A percentile compares a stretch with the other conserved stretches of the same genome.
phyloP scores from a whole-genome alignment of 2,797 vertebrate genomes.

The Apodemus agrarius region DNA sequence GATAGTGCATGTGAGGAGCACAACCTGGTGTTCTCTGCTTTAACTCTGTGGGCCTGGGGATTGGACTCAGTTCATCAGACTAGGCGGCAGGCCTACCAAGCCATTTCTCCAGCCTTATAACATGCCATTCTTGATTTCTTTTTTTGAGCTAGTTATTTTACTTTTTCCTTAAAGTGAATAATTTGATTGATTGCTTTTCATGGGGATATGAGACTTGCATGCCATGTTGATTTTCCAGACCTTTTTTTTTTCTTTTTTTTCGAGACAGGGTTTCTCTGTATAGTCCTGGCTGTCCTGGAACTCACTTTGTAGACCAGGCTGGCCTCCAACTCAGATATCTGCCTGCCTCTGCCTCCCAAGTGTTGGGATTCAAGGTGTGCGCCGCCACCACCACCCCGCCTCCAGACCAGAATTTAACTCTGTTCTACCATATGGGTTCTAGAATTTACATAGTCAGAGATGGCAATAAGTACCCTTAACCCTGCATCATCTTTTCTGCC shows the following conservation, averaged over 20 bases:
- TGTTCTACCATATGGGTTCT: background rate
- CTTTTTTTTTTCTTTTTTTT: too few species aligned
- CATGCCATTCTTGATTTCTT: background rate
- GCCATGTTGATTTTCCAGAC: background rate
- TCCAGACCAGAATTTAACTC: background rate
- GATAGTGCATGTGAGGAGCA: background rate
- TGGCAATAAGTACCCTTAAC: background rate
- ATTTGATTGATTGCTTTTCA: background rate
- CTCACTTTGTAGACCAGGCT: too few species aligned
- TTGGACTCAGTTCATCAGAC: background rate
- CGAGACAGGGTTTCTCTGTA: too few species aligned
- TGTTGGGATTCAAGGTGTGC: too few species aligned
- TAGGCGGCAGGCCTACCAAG: background rate
- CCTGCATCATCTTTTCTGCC: background rate
- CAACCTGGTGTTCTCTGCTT: background rate
- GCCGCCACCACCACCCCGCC: too few species aligned
- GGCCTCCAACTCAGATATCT: too few species aligned
- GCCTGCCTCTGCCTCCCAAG: too few species aligned
- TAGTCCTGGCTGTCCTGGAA: too few species aligned
- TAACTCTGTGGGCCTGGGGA: background rate
- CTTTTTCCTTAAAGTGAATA: background rate
- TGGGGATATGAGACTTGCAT: background rate
- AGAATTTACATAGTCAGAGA: background rate
- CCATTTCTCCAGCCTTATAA: background rate
- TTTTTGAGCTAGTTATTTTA: background rate